phyloP scores from a whole-genome alignment of 1,140 invertebrate species.

The Olivierus martensii region DNA sequence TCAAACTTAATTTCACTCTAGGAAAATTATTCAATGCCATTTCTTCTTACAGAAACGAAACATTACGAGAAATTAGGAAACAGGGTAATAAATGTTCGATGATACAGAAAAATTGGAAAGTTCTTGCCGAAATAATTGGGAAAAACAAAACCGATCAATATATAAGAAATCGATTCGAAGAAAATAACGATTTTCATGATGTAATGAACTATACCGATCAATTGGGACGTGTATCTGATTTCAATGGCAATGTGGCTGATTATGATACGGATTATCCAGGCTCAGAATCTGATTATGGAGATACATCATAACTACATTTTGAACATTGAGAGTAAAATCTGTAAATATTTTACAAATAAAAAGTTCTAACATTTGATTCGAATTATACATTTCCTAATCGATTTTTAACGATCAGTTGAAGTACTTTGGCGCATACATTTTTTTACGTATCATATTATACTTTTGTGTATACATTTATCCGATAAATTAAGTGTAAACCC shows the following conservation, averaged over 20 bases:
- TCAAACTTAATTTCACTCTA: slow-evolving; percentile 2
- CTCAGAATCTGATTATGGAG: slow-evolving; percentile 3
- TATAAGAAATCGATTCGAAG: slow-evolving; percentile 21
- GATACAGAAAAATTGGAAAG: not conserved
- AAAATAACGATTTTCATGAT: slow-evolving; percentile 25
- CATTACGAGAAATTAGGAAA: not conserved
- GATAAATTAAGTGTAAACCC: too few relatives aligned
- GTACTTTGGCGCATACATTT: too few relatives aligned
- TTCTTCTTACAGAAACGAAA: not conserved
- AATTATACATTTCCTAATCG: too few relatives aligned
- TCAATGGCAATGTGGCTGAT: not conserved
- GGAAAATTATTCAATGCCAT: slow-evolving; percentile 1
- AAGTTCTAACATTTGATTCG: too few relatives aligned
- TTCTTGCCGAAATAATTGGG: not conserved
- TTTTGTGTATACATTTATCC: too few relatives aligned
- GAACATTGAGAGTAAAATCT: too few relatives aligned
- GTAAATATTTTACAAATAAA: too few relatives aligned
- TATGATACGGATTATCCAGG: slow-evolving; percentile 12
- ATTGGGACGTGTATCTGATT: not conserved
- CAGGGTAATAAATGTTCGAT: not conserved
- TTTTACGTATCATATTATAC: too few relatives aligned
- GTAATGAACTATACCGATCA: slow-evolving; percentile 27
- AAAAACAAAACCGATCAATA: slow-evolving; percentile 19
- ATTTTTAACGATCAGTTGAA: too few relatives aligned
- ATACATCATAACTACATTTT: too few relatives aligned